Percentiles rank a stretch among this genome's conserved stretches.
phyloP scores from a whole-genome alignment of 1,140 invertebrate species.

The Danaus plexippus region DNA sequence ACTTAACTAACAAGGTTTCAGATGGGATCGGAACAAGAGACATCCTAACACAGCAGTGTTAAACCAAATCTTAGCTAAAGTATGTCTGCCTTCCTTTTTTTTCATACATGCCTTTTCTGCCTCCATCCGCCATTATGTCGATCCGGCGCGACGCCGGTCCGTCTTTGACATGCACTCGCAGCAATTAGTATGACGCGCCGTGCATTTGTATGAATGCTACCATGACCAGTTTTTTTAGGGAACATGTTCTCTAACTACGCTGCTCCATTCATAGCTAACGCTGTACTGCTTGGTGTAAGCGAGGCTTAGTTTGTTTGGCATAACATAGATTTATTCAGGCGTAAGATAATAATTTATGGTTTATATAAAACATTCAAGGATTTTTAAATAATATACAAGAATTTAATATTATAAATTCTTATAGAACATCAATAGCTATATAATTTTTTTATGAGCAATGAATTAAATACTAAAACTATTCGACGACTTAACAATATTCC shows the following conservation, averaged over 20 bases:
- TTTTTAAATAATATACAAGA: too few species aligned
- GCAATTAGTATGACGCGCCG: slow-evolving; percentile 66
- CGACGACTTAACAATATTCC: too few species aligned
- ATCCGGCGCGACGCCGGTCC: slow-evolving; percentile 63
- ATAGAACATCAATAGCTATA: too few species aligned
- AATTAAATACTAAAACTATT: too few species aligned
- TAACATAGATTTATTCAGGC: slow-evolving; percentile 1
- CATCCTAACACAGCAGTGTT: slow-evolving; percentile 42
- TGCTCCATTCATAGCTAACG: too few species aligned
- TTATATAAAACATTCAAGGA: too few species aligned
- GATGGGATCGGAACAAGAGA: slow-evolving; percentile 6
- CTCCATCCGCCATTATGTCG: slow-evolving; percentile 62
- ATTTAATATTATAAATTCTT: too few species aligned
- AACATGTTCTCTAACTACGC: too few species aligned
- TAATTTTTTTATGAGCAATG: too few species aligned
- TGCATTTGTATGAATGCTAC: slow-evolving; percentile 27
- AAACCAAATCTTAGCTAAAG: slow-evolving; percentile 55
- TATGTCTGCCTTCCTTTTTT: slow-evolving; percentile 51
- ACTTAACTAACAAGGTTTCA: too few species aligned
- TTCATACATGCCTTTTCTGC: slow-evolving; percentile 55
- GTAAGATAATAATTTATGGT: too few species aligned
- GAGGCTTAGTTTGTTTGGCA: neutral
- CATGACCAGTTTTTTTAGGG: slow-evolving; percentile 24
- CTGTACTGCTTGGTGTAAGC: too few species aligned
- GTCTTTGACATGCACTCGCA: slow-evolving; percentile 63